phyloP scores from a whole-genome alignment of 1,140 invertebrate species.

The Drosophila pseudoananassae region DNA sequence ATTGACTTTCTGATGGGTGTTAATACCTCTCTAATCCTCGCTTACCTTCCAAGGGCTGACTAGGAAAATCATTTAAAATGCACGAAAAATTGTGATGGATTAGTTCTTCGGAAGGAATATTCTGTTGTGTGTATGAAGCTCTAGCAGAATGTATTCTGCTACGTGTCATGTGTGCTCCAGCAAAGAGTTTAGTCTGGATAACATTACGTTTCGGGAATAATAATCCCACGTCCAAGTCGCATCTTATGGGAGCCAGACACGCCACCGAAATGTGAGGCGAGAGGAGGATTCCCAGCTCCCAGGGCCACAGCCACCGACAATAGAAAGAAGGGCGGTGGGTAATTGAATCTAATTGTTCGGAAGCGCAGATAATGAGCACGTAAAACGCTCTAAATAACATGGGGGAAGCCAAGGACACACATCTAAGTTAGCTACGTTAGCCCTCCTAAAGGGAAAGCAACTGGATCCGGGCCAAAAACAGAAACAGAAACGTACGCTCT shows the following conservation, averaged over 20 bases:
- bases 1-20: slow-evolving; percentile 67
- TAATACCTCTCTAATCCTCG: slow-evolving; percentile 62
- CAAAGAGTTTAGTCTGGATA: slow-evolving; percentile 10
- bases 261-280: neutral
- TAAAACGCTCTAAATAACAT: slow-evolving; percentile 52
- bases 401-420: slow-evolving; percentile 7
- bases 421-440: neutral
- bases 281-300: neutral
- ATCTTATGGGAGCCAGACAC: slow-evolving; percentile 17
- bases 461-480: slow-evolving; percentile 17
- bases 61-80: slow-evolving; percentile 34
- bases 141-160: slow-evolving; percentile 12
- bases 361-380: slow-evolving; percentile 77
- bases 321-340: slow-evolving; percentile 41
- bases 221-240: slow-evolving; percentile 18
- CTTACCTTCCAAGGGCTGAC: slow-evolving; percentile 3
- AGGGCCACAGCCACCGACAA: slow-evolving; percentile 28
- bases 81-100: slow-evolving; percentile 50
- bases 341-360: slow-evolving; percentile 81
- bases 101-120: slow-evolving; percentile 15
- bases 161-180: slow-evolving; percentile 32
- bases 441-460: neutral
- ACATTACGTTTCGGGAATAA: slow-evolving; percentile 27
- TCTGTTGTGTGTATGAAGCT: neutral
- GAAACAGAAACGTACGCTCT: slow-evolving; percentile 37